A percentile compares a stretch with the other conserved stretches of the same genome.
These are phyloP conservation scores for Cheirogaleus medius DNA, from an alignment of 2,113 vertebrate species.

Conservation along the genomic window DNA sequence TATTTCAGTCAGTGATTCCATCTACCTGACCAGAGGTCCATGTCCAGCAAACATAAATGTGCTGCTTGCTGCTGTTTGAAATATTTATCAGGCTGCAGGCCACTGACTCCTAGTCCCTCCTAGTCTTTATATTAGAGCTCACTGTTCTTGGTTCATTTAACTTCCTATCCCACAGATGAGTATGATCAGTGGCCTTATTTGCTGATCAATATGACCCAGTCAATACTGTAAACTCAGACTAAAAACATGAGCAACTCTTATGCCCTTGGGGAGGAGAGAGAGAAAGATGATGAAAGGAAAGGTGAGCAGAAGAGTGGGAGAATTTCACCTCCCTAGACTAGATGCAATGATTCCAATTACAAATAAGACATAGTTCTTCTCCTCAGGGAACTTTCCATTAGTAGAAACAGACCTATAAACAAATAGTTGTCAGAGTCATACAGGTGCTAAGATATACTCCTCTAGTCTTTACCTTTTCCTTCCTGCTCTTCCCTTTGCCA, in stretches of 20 bases:
- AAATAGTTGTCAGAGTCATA: not conserved
- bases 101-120: not conserved
- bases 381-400: not conserved
- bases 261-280: not conserved
- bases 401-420: not conserved
- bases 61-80: not conserved
- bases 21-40: not conserved
- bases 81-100: not conserved
- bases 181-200: not conserved
- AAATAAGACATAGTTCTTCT: not conserved
- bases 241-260: not conserved
- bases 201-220: not conserved
- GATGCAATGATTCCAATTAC: not conserved
- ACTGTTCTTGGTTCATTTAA: not conserved
- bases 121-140: not conserved
- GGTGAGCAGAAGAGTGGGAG: not conserved
- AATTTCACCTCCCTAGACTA: not conserved
- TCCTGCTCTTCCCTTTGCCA: not conserved
- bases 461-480: not conserved
- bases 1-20: not conserved
- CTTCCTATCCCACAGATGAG: not conserved
- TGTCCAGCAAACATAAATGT: not conserved
- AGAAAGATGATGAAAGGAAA: not conserved
- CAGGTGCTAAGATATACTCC: not conserved
- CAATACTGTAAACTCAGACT: not conserved